phyloP scores from a whole-genome alignment of 2,113 vertebrate species.

The Hippocampus abdominalis region DNA sequence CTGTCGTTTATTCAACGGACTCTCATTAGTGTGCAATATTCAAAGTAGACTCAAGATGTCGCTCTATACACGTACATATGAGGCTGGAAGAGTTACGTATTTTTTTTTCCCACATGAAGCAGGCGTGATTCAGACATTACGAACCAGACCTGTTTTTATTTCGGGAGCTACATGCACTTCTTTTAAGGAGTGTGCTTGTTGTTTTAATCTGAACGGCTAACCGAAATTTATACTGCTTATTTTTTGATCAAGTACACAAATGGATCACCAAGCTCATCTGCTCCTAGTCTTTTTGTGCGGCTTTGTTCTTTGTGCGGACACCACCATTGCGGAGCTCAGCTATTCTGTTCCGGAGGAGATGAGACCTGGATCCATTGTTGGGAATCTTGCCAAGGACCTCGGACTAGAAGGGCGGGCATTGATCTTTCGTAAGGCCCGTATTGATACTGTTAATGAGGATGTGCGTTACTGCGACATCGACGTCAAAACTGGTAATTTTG shows the following conservation, averaged over 20 bases:
- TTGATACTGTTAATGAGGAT: constrained; percentile 33
- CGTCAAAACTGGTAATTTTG: constrained; percentile 46
- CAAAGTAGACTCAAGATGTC: constrained; percentile 1
- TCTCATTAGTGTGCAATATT: neutral
- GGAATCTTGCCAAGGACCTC: constrained; percentile 73
- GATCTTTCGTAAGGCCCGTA: constrained; percentile 57
- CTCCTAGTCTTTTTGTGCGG: neutral
- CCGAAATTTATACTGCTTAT: too few species aligned
- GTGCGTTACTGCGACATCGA: constrained; percentile 43
- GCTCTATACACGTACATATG: neutral
- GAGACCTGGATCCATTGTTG: constrained; percentile 67
- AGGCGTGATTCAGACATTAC: neutral
- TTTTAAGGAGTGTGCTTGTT: neutral
- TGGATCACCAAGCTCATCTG: neutral
- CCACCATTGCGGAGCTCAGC: constrained; percentile 52
- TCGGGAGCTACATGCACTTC: neutral
- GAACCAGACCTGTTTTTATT: neutral
- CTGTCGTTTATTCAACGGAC: neutral
- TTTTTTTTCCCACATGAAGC: neutral
- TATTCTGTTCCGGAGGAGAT: constrained; percentile 71
- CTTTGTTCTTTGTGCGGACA: neutral
- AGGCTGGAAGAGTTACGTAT: neutral
- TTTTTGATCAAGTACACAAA: neutral
- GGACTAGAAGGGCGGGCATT: constrained; percentile 49
- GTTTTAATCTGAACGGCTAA: too few species aligned